Percentiles rank a stretch among this genome's conserved stretches.
phyloP scores from a whole-genome alignment of 2,888 invertebrate genomes.

The Penaeus monodon region DNA sequence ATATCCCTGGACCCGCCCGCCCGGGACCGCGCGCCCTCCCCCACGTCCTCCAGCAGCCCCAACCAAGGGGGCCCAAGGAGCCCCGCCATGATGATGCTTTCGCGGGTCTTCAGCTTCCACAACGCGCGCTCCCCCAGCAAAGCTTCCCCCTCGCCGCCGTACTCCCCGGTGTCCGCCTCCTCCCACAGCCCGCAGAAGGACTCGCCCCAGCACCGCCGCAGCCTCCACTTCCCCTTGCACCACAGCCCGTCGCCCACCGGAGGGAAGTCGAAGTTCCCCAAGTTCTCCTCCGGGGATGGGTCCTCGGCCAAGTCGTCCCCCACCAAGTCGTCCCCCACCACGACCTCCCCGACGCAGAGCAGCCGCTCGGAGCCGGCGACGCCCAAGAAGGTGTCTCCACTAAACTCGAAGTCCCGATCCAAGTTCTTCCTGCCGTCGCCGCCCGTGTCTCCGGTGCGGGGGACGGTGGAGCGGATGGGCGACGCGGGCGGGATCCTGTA shows the following conservation, averaged over 20 bases:
- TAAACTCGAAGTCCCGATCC: not conserved
- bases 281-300: not conserved
- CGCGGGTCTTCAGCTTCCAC: constrained; percentile 33
- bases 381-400: not conserved
- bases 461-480: not conserved
- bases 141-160: not conserved
- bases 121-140: not conserved
- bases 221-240: constrained; percentile 6
- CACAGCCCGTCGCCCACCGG: constrained; percentile 10
- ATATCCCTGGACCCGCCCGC: constrained; percentile 2
- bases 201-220: not conserved
- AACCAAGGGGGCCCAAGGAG: constrained; percentile 13
- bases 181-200: not conserved
- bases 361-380: too few species aligned
- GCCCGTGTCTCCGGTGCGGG: not conserved
- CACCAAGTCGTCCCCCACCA: constrained; percentile 4
- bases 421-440: constrained; percentile 19
- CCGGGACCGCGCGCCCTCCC: not conserved
- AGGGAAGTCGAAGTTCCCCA: not conserved
- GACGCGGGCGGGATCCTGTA: constrained; percentile 20
- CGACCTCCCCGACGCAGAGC: not conserved
- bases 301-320: constrained; percentile 17
- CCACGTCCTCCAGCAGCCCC: not conserved
- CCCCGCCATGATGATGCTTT: constrained; percentile 25
- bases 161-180: not conserved